Evolutionary conservation across 2,113 vertebrate species (phyloP).

Genomic region (Nettapus auritus): DNA sequence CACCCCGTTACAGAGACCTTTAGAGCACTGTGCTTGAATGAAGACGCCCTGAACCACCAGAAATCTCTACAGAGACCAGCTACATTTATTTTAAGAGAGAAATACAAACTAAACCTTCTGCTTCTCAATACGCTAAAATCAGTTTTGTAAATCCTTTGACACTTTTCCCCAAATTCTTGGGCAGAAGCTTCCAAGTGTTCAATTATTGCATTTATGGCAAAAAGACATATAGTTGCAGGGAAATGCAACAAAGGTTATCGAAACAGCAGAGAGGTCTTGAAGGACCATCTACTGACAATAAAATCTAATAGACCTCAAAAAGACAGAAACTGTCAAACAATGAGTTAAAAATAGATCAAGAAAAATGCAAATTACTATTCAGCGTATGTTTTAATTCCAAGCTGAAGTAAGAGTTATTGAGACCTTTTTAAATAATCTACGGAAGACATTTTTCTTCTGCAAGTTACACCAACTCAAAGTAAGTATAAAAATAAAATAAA

Average conservation of each 20-base stretch:
- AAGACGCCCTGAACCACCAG: background rate
- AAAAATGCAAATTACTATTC: background rate
- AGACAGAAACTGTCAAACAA: background rate
- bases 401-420: background rate
- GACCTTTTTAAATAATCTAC: background rate
- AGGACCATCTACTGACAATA: background rate
- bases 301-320: background rate
- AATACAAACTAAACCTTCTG: background rate
- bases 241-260: background rate
- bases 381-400: background rate
- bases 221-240: background rate
- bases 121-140: background rate
- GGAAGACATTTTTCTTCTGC: background rate
- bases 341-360: background rate
- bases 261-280: background rate
- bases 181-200: background rate
- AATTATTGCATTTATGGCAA: background rate
- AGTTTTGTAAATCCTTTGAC: background rate
- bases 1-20: background rate
- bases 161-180: background rate
- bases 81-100: background rate
- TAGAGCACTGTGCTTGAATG: background rate
- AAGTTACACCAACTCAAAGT: background rate
- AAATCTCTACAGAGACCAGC: background rate
- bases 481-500: background rate